Evolutionary conservation across 2,113 vertebrate genomes (phyloP).

Genomic region (Corvus cornix): DNA sequence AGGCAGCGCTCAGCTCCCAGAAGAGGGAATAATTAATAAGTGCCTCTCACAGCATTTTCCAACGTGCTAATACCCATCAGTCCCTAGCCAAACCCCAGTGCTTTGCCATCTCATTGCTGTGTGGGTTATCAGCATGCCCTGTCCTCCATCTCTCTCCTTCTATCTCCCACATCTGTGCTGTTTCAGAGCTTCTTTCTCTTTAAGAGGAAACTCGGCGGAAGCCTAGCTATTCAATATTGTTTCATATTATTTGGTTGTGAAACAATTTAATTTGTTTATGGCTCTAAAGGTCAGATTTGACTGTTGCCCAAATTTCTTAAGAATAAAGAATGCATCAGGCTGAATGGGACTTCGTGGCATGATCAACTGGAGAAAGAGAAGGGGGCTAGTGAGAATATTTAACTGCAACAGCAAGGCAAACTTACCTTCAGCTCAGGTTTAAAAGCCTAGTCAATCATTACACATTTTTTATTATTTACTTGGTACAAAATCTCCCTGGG

Average conservation of each 20-base stretch:
- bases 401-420: slow-evolving; percentile 60
- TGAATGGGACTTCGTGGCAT: slow-evolving; percentile 8
- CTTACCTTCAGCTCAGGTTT: slow-evolving; percentile 55
- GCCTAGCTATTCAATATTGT: slow-evolving; percentile 46
- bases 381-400: slow-evolving; percentile 39
- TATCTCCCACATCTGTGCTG: background rate
- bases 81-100: background rate
- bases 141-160: background rate
- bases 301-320: slow-evolving; percentile 43
- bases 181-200: slow-evolving; percentile 42
- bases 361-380: slow-evolving; percentile 18
- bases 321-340: slow-evolving; percentile 42
- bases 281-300: slow-evolving; percentile 56
- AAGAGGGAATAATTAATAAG: slow-evolving; percentile 1
- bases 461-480: slow-evolving; percentile 77
- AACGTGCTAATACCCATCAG: background rate
- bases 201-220: slow-evolving; percentile 15
- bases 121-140: fast-evolving
- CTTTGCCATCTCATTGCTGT: fast-evolving
- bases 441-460: slow-evolving; percentile 75
- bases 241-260: slow-evolving; percentile 50
- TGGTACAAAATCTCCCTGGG: slow-evolving; percentile 60
- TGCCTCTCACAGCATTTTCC: background rate
- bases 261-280: slow-evolving; percentile 59
- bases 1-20: slow-evolving; percentile 1